phyloP scores from a whole-genome alignment of 1,140 invertebrate genomes.

The Limonius californicus region DNA sequence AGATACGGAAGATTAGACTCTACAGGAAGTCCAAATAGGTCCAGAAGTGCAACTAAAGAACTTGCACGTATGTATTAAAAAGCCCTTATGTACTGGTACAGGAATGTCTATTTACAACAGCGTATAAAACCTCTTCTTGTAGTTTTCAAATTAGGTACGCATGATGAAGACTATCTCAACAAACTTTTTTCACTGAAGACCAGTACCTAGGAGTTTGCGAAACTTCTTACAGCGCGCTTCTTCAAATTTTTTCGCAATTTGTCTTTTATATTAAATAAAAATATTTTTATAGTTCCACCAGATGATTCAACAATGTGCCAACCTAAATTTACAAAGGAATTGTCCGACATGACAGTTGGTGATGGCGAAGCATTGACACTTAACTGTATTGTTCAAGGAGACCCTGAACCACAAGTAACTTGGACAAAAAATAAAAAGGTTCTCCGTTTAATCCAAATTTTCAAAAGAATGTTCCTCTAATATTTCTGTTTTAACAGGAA shows the following conservation, averaged over 20 bases:
- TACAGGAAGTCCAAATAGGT: slow-evolving; percentile 71
- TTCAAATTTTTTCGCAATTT: not conserved
- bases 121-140: too few species aligned
- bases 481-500: slow-evolving; percentile 45
- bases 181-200: too few species aligned
- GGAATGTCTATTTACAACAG: too few species aligned
- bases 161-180: too few species aligned
- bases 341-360: slow-evolving; percentile 66
- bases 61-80: slow-evolving; percentile 66
- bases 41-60: slow-evolving; percentile 86
- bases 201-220: too few species aligned
- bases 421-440: slow-evolving; percentile 81
- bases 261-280: not conserved
- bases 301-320: slow-evolving; percentile 79
- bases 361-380: slow-evolving; percentile 81
- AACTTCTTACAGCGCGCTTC: not conserved
- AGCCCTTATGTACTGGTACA: too few species aligned
- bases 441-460: too few species aligned
- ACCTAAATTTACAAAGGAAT: slow-evolving; percentile 74
- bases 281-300: slow-evolving; percentile 62
- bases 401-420: slow-evolving; percentile 85
- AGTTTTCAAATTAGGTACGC: too few species aligned
- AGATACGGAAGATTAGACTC: slow-evolving; percentile 74
- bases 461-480: too few species aligned
- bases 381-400: slow-evolving; percentile 75